phyloP scores from a whole-genome alignment of 2,113 vertebrate species.

The Phrynosoma platyrhinos region DNA sequence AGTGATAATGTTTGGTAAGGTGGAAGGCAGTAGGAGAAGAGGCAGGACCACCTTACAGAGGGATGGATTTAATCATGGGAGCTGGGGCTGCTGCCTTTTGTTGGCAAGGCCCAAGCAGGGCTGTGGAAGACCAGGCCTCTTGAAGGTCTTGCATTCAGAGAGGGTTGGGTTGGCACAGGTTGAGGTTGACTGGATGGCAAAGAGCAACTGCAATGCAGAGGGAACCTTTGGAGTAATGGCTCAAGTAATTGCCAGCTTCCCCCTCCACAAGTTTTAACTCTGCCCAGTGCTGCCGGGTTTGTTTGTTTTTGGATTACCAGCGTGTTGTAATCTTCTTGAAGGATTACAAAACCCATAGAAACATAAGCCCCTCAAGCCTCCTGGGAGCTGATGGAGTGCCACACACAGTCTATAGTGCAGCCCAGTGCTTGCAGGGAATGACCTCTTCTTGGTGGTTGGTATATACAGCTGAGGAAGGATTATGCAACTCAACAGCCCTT shows the following conservation, averaged over 20 bases:
- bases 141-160: background rate
- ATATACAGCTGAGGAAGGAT: background rate
- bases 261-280: background rate
- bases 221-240: no score
- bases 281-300: background rate
- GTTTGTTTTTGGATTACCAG: slow-evolving; percentile 7
- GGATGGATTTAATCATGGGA: no score
- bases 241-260: no score
- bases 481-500: no score
- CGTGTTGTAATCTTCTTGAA: background rate
- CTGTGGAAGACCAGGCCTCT: no score
- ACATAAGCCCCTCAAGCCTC: rapidly evolving
- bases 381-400: rapidly evolving
- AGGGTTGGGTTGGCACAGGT: background rate
- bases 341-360: background rate
- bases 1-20: no score
- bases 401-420: rapidly evolving
- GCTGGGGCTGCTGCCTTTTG: no score
- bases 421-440: rapidly evolving
- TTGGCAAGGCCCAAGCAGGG: background rate
- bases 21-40: no score
- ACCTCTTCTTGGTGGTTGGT: background rate
- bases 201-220: background rate
- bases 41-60: no score
- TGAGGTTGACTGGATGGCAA: background rate